These are phyloP conservation scores for Oreohelix idahoensis DNA, from an alignment of 1,140 invertebrate genomes.

Conservation along the genomic window DNA sequence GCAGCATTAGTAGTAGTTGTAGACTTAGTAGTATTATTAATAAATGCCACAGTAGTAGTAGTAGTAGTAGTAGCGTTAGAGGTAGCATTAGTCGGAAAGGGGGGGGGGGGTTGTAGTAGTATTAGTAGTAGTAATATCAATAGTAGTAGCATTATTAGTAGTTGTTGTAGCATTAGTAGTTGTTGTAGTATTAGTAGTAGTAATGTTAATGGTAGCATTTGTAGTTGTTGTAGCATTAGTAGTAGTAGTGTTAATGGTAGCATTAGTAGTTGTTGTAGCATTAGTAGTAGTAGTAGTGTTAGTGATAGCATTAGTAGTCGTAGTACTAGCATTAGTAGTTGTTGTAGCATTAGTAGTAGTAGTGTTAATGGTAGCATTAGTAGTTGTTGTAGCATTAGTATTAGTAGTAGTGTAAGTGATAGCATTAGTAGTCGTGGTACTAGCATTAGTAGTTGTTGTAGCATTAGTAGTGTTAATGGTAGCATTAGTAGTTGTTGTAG, in stretches of 20 bases:
- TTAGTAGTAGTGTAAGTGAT: too few relatives aligned
- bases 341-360: too few relatives aligned
- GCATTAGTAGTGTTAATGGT: too few relatives aligned
- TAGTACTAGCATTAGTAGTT: not conserved
- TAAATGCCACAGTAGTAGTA: not conserved
- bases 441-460: too few relatives aligned
- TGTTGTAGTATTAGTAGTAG: conserved; percentile 11
- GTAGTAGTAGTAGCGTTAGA: not conserved
- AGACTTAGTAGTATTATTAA: too few relatives aligned
- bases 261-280: not conserved
- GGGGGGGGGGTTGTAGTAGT: not conserved
- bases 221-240: not conserved
- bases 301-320: not conserved
- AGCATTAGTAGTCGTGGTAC: too few relatives aligned
- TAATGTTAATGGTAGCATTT: conserved; percentile 7
- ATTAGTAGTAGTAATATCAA: not conserved
- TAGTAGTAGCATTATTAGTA: not conserved
- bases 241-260: not conserved
- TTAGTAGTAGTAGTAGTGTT: not conserved
- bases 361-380: too few relatives aligned
- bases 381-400: too few relatives aligned
- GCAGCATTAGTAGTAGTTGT: too few relatives aligned
- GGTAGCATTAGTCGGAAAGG: not conserved
- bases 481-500: too few relatives aligned
- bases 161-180: not conserved